phyloP scores from a whole-genome alignment of 2,888 invertebrate species.

The Palloptera scutellata region DNA sequence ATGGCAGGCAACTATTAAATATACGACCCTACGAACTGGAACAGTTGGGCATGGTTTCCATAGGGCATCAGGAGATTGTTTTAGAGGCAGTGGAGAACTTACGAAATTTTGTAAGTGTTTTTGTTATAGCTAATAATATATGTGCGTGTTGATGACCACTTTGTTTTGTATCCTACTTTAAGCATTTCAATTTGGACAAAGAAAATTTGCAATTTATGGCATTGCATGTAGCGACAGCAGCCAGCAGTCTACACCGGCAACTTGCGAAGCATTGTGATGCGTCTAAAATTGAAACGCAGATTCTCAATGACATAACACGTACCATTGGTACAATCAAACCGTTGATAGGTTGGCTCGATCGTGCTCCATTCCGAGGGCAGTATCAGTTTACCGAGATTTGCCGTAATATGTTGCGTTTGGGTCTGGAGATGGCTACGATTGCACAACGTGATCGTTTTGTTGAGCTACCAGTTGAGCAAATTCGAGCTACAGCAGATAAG shows the following conservation, averaged over 20 bases:
- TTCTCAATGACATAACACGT: slow-evolving; percentile 85
- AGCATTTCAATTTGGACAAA: slow-evolving; percentile 90
- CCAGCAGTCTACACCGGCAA: slow-evolving; percentile 79
- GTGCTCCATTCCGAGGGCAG: slow-evolving; percentile 64
- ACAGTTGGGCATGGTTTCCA: slow-evolving; percentile 81
- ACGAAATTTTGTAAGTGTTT: slow-evolving; percentile 80
- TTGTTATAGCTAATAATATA: no score
- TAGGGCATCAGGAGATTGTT: slow-evolving; percentile 94
- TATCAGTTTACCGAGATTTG: slow-evolving; percentile 75
- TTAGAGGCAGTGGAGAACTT: slow-evolving; percentile 92
- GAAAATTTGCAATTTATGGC: slow-evolving; percentile 93
- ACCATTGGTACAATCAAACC: slow-evolving; percentile 86
- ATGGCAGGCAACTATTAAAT: slow-evolving; percentile 79
- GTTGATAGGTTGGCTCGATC: slow-evolving; percentile 90
- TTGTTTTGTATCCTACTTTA: slow-evolving; percentile 40
- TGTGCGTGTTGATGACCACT: no score
- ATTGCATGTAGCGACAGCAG: slow-evolving; percentile 81
- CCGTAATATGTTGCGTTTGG: slow-evolving; percentile 76
- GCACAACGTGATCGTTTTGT: slow-evolving; percentile 92
- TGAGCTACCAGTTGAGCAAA: slow-evolving; percentile 81
- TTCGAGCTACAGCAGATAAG: slow-evolving; percentile 74
- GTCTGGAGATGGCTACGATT: slow-evolving; percentile 87
- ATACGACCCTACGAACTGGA: slow-evolving; percentile 89
- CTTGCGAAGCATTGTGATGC: slow-evolving; percentile 68
- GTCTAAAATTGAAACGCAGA: slow-evolving; percentile 77